Evolutionary conservation across 2,888 invertebrate species (phyloP).

Genomic region (Hypsopygia costalis): DNA sequence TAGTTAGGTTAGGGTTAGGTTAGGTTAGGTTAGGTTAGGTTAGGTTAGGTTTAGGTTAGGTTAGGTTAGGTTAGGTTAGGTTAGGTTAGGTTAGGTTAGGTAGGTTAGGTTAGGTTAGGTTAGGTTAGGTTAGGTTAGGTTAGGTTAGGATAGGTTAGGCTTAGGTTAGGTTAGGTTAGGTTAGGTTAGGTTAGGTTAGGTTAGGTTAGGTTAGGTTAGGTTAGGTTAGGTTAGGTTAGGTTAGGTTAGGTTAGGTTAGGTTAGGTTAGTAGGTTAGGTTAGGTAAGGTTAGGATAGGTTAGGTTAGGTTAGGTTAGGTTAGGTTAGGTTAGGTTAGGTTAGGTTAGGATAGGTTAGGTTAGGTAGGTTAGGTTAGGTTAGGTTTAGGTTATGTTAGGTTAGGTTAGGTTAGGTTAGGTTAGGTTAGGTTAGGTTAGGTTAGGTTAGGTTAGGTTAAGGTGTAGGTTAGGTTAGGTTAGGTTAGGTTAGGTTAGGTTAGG

Average conservation of each 20-base stretch:
- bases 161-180: conserved; percentile 15
- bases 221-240: conserved; percentile 18
- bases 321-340: conserved; percentile 18
- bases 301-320: conserved; percentile 17
- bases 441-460: conserved; percentile 6
- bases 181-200: conserved; percentile 14
- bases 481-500: conserved; percentile 12
- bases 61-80: conserved; percentile 12
- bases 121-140: conserved; percentile 13
- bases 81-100: conserved; percentile 14
- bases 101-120: too few relatives aligned
- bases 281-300: conserved; percentile 18
- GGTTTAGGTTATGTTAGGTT: conserved; percentile 14
- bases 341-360: conserved; percentile 18
- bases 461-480: conserved; percentile 10
- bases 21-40: conserved; percentile 11
- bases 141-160: conserved; percentile 14
- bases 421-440: conserved; percentile 11
- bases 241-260: conserved; percentile 16
- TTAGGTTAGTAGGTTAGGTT: too few relatives aligned
- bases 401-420: conserved; percentile 10
- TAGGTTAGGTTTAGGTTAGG: conserved; percentile 10
- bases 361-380: too few relatives aligned
- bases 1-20: conserved; percentile 8
- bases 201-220: conserved; percentile 18